Conservation (phyloP, 1,140 invertebrate genomes). For the Temnothorax longispinosus region DNA sequence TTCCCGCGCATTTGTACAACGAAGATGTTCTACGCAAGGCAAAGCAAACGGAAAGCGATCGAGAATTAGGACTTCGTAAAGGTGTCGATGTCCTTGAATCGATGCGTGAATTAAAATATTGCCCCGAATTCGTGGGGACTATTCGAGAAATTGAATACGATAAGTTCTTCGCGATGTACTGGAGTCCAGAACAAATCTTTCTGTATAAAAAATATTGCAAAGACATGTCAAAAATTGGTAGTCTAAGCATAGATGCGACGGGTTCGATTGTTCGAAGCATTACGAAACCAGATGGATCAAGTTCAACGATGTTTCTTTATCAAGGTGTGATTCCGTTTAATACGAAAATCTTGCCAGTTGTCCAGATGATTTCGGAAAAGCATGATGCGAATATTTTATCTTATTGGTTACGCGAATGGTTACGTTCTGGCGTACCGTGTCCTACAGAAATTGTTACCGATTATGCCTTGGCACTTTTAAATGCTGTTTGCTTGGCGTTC, state of each 20-base stretch:
- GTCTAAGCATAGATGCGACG: neutral
- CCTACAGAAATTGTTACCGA: neutral
- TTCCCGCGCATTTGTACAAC: too few species aligned
- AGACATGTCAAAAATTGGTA: neutral
- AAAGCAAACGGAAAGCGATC: neutral
- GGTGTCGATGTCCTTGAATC: neutral
- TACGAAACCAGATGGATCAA: neutral
- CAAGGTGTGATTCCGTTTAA: neutral
- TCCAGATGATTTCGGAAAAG: neutral
- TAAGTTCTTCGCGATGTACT: neutral
- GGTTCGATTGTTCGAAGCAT: neutral
- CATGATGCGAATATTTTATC: neutral
- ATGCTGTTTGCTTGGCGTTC: neutral
- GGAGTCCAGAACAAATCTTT: neutral
- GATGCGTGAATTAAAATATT: neutral
- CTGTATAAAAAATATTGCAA: neutral
- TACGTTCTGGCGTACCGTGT: neutral
- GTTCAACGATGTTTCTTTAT: neutral
- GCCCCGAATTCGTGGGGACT: neutral
- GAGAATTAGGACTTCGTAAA: neutral
- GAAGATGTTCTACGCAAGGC: neutral
- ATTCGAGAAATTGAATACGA: neutral
- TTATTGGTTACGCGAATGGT: conserved; percentile 10
- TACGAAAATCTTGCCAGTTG: neutral
- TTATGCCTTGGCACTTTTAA: neutral